Evolutionary conservation across 2,113 vertebrate species (phyloP).

Genomic region (Melanostigma gelatinosum): DNA sequence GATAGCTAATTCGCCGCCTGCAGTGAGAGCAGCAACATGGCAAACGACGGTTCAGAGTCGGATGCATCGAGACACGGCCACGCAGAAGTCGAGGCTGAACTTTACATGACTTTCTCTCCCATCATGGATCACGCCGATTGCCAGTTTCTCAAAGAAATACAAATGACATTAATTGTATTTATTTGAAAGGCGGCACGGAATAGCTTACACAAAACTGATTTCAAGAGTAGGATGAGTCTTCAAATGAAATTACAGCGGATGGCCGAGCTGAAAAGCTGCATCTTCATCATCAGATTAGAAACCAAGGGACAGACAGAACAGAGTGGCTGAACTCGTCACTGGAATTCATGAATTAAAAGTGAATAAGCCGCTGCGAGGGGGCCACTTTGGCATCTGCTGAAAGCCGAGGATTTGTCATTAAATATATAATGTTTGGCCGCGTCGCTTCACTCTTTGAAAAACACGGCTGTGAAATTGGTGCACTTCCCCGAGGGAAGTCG

Average conservation of each 20-base stretch:
- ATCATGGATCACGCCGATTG: slow-evolving; percentile 16
- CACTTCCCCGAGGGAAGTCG: slow-evolving; percentile 26
- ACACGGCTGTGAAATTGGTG: slow-evolving; percentile 33
- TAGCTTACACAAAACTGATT: slow-evolving; percentile 47
- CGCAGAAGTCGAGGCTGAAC: slow-evolving; percentile 40
- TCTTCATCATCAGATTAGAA: slow-evolving; percentile 31
- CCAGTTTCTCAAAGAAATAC: slow-evolving; percentile 26
- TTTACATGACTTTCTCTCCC: slow-evolving; percentile 44
- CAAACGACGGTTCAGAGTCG: slow-evolving; percentile 41
- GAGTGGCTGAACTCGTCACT: slow-evolving; percentile 6
- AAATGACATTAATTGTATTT: slow-evolving; percentile 51
- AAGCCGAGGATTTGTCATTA: slow-evolving; percentile 41
- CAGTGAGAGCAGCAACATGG: slow-evolving; percentile 41
- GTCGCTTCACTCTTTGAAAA: slow-evolving; percentile 42
- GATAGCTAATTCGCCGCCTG: slow-evolving; percentile 57
- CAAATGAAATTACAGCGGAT: slow-evolving; percentile 37
- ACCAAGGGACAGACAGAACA: slow-evolving; percentile 14
- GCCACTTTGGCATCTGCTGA: slow-evolving; percentile 25
- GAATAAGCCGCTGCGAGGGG: not conserved
- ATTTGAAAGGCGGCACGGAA: slow-evolving; percentile 26
- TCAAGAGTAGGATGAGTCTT: slow-evolving; percentile 37
- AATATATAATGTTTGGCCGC: slow-evolving; percentile 47
- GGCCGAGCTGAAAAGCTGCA: not conserved
- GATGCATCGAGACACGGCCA: slow-evolving; percentile 6
- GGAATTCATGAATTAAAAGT: slow-evolving; percentile 28